Percentiles rank a stretch among this genome's conserved stretches.
Conservation (phyloP, 1,140 invertebrate species). For the Rhopalosiphum padi region DNA sequence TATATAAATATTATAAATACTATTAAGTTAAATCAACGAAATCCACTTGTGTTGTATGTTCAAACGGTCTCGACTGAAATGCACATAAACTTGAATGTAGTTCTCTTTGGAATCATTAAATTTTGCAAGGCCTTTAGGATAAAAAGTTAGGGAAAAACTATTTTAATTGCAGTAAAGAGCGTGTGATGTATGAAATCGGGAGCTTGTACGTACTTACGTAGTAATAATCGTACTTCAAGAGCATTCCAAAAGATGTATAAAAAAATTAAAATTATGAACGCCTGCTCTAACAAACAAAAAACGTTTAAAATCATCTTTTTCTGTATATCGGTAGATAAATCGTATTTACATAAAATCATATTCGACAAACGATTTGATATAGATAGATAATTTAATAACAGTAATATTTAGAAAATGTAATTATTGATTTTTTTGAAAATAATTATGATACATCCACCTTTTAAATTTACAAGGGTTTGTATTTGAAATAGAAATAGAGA, state of each 20-base stretch:
- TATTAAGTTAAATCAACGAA: background rate
- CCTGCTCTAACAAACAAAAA: background rate
- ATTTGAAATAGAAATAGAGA: no score
- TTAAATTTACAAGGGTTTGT: no score
- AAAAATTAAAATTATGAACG: background rate
- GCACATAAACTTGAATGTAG: background rate
- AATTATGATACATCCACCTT: no score
- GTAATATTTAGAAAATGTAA: background rate
- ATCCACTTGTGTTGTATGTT: slow-evolving; percentile 2
- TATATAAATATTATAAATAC: background rate
- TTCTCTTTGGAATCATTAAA: background rate
- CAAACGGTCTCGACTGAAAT: background rate
- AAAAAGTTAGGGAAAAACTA: background rate
- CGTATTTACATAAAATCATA: background rate
- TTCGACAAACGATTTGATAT: background rate
- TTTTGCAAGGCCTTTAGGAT: background rate
- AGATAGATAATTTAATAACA: background rate
- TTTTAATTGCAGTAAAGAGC: background rate
- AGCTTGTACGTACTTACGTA: background rate
- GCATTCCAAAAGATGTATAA: background rate
- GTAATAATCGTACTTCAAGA: background rate
- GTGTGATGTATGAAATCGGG: background rate
- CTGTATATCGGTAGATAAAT: background rate
- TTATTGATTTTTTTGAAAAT: background rate
- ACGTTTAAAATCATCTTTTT: background rate